Percentiles rank a stretch among this genome's conserved stretches.
These are phyloP conservation scores for Autographa pulchrina DNA, from an alignment of 2,888 invertebrate genomes.

Conservation along the genomic window DNA sequence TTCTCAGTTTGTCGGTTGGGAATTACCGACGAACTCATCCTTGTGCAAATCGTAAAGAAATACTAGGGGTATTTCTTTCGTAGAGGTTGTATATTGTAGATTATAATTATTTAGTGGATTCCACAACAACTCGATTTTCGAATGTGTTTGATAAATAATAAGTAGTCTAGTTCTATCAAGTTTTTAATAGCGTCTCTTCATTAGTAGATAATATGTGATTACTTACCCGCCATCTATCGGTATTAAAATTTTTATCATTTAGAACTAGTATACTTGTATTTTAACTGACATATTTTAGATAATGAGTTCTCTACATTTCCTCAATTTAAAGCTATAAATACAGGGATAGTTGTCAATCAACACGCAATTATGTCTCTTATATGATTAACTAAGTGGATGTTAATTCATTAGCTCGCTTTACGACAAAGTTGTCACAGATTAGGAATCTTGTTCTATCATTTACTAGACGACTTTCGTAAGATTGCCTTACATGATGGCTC, in stretches of 20 bases:
- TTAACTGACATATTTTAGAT: neutral
- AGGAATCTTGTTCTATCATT: constrained; percentile 51
- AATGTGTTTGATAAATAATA: too few species aligned
- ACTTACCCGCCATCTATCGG: neutral
- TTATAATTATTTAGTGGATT: neutral
- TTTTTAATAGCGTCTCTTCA: neutral
- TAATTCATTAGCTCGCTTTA: constrained; percentile 51
- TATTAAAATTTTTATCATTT: neutral
- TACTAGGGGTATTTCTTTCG: neutral
- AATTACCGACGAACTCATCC: neutral
- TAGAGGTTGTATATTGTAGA: neutral
- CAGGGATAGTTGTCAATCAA: constrained; percentile 52
- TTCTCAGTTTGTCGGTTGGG: neutral
- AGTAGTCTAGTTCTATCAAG: too few species aligned
- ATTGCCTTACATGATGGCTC: constrained; percentile 9
- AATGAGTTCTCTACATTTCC: constrained; percentile 5
- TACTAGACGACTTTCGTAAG: constrained; percentile 49
- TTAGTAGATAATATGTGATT: neutral
- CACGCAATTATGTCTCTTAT: constrained; percentile 50
- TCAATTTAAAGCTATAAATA: constrained; percentile 27
- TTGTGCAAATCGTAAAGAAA: too few species aligned
- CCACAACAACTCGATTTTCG: neutral
- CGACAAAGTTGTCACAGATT: constrained; percentile 43
- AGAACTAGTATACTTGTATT: neutral
- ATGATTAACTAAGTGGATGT: constrained; percentile 56